These are phyloP conservation scores for Dolichotis patagonum DNA, from an alignment of 2,113 vertebrate species.

Conservation along the genomic window DNA sequence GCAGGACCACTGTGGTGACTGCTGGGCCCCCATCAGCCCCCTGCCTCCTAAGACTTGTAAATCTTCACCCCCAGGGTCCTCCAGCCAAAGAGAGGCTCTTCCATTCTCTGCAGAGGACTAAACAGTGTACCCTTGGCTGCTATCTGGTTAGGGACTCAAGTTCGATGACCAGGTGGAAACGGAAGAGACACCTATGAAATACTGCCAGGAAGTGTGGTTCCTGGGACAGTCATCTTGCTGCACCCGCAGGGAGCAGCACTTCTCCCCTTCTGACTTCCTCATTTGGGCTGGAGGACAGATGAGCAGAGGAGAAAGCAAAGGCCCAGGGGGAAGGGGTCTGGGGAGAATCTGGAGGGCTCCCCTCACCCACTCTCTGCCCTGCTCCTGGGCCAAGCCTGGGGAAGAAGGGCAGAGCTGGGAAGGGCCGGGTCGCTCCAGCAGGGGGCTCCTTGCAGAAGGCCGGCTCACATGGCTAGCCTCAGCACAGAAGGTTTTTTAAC, in stretches of 20 bases:
- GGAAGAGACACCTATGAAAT: background rate
- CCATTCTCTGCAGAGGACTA: background rate
- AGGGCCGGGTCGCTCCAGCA: background rate
- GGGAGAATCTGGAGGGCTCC: background rate
- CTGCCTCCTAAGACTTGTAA: background rate
- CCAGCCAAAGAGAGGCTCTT: background rate
- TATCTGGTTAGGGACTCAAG: background rate
- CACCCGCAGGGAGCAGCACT: background rate
- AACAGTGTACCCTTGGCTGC: background rate
- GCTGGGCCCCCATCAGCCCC: rapidly evolving
- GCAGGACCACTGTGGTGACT: background rate
- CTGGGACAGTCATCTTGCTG: no score
- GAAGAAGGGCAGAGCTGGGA: background rate
- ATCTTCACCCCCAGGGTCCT: rapidly evolving
- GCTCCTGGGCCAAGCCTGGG: background rate
- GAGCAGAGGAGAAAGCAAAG: background rate
- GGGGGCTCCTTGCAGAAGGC: background rate
- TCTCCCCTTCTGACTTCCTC: background rate
- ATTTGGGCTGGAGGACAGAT: background rate
- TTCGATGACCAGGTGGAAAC: background rate
- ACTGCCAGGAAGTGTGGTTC: background rate
- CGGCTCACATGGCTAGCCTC: background rate
- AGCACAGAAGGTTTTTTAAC: background rate
- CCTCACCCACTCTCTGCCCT: background rate
- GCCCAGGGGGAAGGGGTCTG: no score